Conservation (phyloP, 2,797 vertebrate genomes). For the Anolis apletophallus region DNA sequence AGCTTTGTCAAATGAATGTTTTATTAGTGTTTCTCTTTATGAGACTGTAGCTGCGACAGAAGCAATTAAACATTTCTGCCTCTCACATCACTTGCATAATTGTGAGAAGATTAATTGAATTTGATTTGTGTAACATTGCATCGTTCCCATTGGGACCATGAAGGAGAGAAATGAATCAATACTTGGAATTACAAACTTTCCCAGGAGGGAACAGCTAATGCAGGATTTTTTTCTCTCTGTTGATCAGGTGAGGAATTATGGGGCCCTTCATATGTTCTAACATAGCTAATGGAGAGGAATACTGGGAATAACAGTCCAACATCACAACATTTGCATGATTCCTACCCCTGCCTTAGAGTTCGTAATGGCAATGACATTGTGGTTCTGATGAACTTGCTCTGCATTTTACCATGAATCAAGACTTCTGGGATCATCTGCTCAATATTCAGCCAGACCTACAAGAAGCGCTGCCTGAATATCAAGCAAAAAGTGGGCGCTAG, state of each 20-base stretch:
- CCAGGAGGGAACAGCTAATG: conserved; percentile 48
- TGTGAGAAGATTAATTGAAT: conserved; percentile 27
- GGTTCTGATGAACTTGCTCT: conserved; percentile 58
- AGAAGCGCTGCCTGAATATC: too few relatives aligned
- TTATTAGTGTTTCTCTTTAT: neutral
- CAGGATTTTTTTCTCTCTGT: conserved; percentile 46
- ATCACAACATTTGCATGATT: too few relatives aligned
- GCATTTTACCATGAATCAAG: conserved; percentile 48
- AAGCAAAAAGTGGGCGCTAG: too few relatives aligned
- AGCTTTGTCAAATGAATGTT: conserved; percentile 1
- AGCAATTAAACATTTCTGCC: neutral
- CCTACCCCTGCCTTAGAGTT: conserved; percentile 1
- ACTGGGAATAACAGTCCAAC: too few relatives aligned
- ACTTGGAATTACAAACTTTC: conserved; percentile 46
- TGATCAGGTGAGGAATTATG: too few relatives aligned
- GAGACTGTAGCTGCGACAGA: too few relatives aligned
- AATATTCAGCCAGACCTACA: too few relatives aligned
- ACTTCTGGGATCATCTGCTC: conserved; percentile 39
- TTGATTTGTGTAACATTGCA: conserved; percentile 18
- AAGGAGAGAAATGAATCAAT: conserved; percentile 58
- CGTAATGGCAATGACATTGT: conserved; percentile 7
- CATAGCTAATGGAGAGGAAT: too few relatives aligned
- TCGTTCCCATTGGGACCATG: neutral
- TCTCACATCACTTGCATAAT: conserved; percentile 13
- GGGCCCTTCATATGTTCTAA: too few relatives aligned